Base-by-base conservation (phyloP, 53 echinoderm and acorn worm species). In the Henricia sp. region DNA sequence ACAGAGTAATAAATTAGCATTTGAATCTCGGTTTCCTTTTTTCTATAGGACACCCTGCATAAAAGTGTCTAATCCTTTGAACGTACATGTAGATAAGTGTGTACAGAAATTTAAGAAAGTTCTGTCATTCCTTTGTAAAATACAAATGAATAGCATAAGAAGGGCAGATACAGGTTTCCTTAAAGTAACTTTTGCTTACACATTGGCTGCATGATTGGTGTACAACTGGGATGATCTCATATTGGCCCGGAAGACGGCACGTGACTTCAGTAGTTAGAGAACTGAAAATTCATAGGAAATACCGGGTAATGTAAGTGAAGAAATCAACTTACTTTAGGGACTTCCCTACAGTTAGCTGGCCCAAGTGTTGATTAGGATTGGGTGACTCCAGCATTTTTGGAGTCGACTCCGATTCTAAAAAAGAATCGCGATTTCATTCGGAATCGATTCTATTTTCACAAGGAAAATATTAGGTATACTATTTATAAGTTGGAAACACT, bases 201-300 rank as follows among this genome's bases (percentile, higher is more conserved):
- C 80, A 80, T 8, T 80, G 64, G 50, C 63, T 62, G 63, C 63
- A 43, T 19, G 80, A 64, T 64, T 63, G 63, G 28, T 80, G 62
- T 17, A 80, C 30, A 29, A 24, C 34, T 3, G 80, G 80, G 11
- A 24, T 48, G 50, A 80, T 80, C 20, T 35, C 28, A 16, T 80
- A 64, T 17, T 64, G 35, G 19, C 80, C 64, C 0, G 65, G 63
- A 27, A 33, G 60, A 11, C 16, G 20, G 25, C 80, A 80, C 14
- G 32, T 21, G 50, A 64, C 27, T 8, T 27, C 20, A 21, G 80
- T 64, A 43, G 16, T 34, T 16, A 35, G 25, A 17, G 48, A 64
- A 44, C 80, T 70, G 62, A n/a, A n/a, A n/a, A n/a, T n/a, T n/a
- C n/a, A n/a, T n/a, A n/a, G n/a, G n/a, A n/a, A n/a, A n/a, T n/a